Evolutionary conservation across 2,797 vertebrate genomes (phyloP), one percentile per base, ranked within the genome.

Genomic region (Alauda arvensis): DNA sequence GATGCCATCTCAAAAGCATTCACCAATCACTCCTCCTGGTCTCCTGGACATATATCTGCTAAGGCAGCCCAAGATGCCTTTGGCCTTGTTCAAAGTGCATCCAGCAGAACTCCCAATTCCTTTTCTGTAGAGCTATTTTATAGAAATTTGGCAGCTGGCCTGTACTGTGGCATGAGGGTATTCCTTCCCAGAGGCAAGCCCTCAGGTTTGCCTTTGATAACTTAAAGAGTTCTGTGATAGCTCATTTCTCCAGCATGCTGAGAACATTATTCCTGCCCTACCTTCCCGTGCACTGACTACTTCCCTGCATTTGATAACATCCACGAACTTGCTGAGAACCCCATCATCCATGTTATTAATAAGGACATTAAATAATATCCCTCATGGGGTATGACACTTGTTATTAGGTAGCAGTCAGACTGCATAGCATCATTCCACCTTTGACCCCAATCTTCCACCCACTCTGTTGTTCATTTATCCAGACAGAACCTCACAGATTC

Each of bases 1-100:
- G 31, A 34, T n/a, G 25, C 0, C 0, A 19, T 20, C 20, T 34
- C 45, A 57, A 9, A 74, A 57, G 24, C 1, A 3, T 53, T 59
- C 53, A 59, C 10, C 5, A 40, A 10, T 51, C 15, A 10, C 13
- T 57, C 19, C 12, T 53, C 43, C 61, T 37, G 37, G 29, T 53
- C 29, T 80, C 28, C 17, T 40, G 42, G 23, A 28, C 8, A 8
- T 8, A 31, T 8, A 43, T 11, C 28, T 82, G 20, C 20, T 52
- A 48, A 74, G 25, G 49, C 25, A 88, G 33, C 8, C 45, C 53
- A 60, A 55, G 29, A 43, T n/a, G 25, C 12, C 43, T 37, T 8
- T 37, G 34, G 61, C 25, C 15, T 52, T 37, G 20, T 21, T 37
- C 23, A 75, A 25, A 46, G 6, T 57, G 9, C 29, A 57, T 5